Evolutionary conservation across 2,888 invertebrate species (phyloP).

Genomic region (Drosophila koepferae): DNA sequence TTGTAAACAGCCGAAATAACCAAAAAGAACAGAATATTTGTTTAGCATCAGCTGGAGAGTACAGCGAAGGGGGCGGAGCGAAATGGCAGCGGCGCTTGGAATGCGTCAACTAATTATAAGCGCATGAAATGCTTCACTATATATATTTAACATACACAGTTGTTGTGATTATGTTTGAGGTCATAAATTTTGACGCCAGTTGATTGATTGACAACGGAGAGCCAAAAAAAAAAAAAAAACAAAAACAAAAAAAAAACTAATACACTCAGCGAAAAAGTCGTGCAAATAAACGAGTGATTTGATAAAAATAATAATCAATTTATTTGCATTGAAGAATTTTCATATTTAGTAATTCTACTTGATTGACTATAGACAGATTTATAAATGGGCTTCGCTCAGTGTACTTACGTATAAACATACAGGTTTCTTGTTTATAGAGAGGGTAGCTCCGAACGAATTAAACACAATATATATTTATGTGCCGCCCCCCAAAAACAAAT

Average conservation of each 20-base stretch:
- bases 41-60: constrained; percentile 6
- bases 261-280: constrained; percentile 6
- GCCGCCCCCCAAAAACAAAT: constrained; percentile 18
- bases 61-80: neutral
- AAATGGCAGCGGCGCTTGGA: constrained; percentile 1
- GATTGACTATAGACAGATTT: too few relatives aligned
- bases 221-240: neutral
- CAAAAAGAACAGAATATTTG: constrained; percentile 35
- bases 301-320: neutral
- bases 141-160: constrained; percentile 29
- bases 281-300: neutral
- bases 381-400: constrained; percentile 1
- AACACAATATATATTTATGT: constrained; percentile 32
- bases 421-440: constrained; percentile 14
- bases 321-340: neutral
- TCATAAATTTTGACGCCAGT: constrained; percentile 76
- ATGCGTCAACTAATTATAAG: constrained; percentile 69
- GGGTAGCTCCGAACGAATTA: constrained; percentile 33
- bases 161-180: constrained; percentile 69
- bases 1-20: constrained; percentile 55
- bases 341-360: neutral
- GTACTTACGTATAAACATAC: neutral
- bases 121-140: constrained; percentile 45
- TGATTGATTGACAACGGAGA: constrained; percentile 69
- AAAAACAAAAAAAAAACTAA: neutral